phyloP scores from a whole-genome alignment of 2,888 invertebrate genomes.

The Agrenia bidenticulata region DNA sequence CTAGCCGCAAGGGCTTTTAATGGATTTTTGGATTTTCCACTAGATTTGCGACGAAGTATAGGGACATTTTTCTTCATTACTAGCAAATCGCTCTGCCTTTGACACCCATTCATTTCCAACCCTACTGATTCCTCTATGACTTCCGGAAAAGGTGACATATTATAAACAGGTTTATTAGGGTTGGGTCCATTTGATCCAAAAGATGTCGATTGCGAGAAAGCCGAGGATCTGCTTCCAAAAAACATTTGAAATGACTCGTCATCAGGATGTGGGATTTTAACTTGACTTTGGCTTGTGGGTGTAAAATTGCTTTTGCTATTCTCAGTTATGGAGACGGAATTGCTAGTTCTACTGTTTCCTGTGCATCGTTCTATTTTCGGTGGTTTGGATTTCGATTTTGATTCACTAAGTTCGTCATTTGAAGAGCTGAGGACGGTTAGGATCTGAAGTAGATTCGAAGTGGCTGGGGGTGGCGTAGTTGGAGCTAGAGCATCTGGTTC shows the following conservation, averaged over 20 bases:
- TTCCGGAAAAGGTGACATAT: neutral
- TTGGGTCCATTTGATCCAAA: no score
- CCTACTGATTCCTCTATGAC: conserved; percentile 8
- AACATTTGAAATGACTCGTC: conserved; percentile 51
- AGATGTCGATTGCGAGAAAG: neutral
- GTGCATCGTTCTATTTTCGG: neutral
- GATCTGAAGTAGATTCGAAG: conserved; percentile 51
- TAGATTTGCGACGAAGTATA: conserved; percentile 37
- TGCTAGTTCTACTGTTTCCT: neutral
- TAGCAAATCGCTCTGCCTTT: conserved; percentile 47
- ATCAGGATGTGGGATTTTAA: conserved; percentile 46
- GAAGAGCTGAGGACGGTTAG: conserved; percentile 49
- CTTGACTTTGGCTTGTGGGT: conserved; percentile 17
- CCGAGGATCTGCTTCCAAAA: conserved; percentile 28
- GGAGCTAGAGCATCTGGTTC: neutral
- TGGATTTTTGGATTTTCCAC: conserved; percentile 47
- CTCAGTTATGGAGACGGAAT: no score
- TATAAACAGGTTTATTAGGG: neutral
- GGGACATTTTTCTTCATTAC: conserved; percentile 51
- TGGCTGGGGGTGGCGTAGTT: conserved; percentile 35
- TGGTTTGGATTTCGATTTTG: neutral
- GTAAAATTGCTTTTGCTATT: neutral
- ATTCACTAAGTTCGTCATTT: conserved; percentile 45
- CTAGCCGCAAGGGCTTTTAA: conserved; percentile 48
- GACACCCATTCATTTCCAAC: conserved; percentile 35